Conservation (phyloP, 2,888 invertebrate species). For the Plebejus melissa region DNA sequence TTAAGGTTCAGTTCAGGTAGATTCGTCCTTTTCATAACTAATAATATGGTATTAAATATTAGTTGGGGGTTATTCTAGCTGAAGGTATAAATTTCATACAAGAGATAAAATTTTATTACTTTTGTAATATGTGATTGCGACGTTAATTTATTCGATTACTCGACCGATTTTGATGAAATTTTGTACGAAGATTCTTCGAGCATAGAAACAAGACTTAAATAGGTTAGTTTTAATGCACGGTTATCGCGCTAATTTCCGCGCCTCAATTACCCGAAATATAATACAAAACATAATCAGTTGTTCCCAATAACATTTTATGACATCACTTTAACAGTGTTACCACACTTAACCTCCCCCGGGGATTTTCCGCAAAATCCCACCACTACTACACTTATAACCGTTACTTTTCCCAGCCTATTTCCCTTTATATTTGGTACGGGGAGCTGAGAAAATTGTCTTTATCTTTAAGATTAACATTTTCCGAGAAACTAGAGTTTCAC, state of each 20-base stretch:
- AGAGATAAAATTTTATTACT: neutral
- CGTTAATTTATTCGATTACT: neutral
- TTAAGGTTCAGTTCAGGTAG: constrained; percentile 26
- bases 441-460: constrained; percentile 22
- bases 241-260: no score
- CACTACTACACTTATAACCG: constrained; percentile 28
- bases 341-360: constrained; percentile 12
- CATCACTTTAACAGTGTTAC: neutral
- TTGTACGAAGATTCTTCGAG: no score
- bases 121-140: neutral
- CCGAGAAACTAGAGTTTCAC: neutral
- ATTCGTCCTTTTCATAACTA: constrained; percentile 18
- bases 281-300: neutral
- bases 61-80: neutral
- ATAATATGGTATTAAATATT: constrained; percentile 12
- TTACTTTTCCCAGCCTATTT: constrained; percentile 31
- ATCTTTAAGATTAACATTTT: neutral
- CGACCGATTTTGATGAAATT: no score
- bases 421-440: constrained; percentile 28
- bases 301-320: constrained; percentile 3
- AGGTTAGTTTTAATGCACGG: no score
- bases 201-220: no score
- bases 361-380: constrained; percentile 18
- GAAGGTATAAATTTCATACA: neutral
- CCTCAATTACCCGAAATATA: no score